Conservation (phyloP, 2,888 invertebrate genomes). For the Adineta ricciae region DNA sequence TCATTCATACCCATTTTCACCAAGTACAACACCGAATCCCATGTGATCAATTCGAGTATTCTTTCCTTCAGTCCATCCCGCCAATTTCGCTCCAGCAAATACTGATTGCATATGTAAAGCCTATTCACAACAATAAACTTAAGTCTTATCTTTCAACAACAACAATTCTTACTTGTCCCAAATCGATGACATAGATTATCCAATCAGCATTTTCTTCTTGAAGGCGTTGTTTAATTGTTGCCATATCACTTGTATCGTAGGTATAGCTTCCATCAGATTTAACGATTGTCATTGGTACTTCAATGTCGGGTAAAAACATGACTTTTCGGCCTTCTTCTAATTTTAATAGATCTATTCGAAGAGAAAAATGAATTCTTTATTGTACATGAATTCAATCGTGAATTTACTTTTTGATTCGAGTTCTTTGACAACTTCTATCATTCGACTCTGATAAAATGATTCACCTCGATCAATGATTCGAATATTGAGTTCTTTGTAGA, state of each 20-base stretch:
- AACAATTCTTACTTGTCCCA: constrained; percentile 68
- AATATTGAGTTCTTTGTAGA: constrained; percentile 73
- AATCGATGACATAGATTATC: constrained; percentile 84
- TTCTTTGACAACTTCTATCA: constrained; percentile 68
- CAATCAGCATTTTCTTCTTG: constrained; percentile 68
- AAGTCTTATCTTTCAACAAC: no score
- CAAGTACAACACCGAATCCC: constrained; percentile 87
- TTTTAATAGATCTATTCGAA: constrained; percentile 57
- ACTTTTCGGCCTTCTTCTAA: constrained; percentile 59
- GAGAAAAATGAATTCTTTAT: neutral
- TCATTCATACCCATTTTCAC: constrained; percentile 66
- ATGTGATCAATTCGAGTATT: constrained; percentile 73
- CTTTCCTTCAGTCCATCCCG: constrained; percentile 60
- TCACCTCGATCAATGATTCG: constrained; percentile 77
- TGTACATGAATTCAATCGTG: neutral
- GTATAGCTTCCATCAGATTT: constrained; percentile 93
- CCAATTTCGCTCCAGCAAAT: constrained; percentile 62
- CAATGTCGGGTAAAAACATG: constrained; percentile 49
- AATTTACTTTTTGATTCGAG: constrained; percentile 55
- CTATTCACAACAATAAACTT: constrained; percentile 41
- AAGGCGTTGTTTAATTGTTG: constrained; percentile 66
- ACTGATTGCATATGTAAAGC: constrained; percentile 63
- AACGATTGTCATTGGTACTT: constrained; percentile 75
- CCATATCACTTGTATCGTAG: constrained; percentile 95
- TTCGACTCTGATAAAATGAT: constrained; percentile 86